Percentiles rank a stretch among this genome's conserved stretches.
phyloP scores from a whole-genome alignment of 2,888 invertebrate species.

The Tanytarsus gracilentus region DNA sequence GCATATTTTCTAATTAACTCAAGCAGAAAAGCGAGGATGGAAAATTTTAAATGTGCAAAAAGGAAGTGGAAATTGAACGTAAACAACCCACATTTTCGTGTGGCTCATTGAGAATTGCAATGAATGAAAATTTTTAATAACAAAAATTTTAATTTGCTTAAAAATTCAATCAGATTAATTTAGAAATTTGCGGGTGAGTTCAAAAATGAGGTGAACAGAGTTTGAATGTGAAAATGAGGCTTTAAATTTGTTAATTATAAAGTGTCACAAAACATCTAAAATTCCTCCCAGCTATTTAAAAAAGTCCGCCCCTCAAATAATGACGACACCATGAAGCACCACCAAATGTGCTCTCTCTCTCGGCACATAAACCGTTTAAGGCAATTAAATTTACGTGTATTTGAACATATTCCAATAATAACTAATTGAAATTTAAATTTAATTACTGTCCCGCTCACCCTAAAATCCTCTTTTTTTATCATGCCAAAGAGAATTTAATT shows the following conservation, averaged over 20 bases:
- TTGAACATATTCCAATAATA: conserved; percentile 20
- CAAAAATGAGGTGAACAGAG: too few relatives aligned
- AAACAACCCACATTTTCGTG: not conserved
- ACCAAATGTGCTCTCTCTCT: too few relatives aligned
- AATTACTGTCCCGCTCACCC: conserved; percentile 13
- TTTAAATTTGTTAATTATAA: too few relatives aligned
- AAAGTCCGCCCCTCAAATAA: too few relatives aligned
- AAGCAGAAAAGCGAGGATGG: conserved; percentile 8
- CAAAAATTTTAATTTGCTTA: too few relatives aligned
- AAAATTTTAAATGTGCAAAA: not conserved
- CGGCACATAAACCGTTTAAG: not conserved
- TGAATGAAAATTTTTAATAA: too few relatives aligned
- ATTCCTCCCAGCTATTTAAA: too few relatives aligned
- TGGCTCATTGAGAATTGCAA: too few relatives aligned
- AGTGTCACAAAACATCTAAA: too few relatives aligned
- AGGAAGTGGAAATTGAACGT: conserved; percentile 11
- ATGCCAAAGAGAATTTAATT: not conserved
- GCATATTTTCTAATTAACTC: conserved; percentile 26
- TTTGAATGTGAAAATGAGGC: too few relatives aligned
- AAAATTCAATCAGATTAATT: not conserved
- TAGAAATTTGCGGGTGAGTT: too few relatives aligned
- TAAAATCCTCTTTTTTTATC: not conserved
- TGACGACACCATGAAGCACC: too few relatives aligned
- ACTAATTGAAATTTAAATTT: conserved; percentile 28
- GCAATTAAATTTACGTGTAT: conserved; percentile 6